These are phyloP conservation scores for Volucella inanis DNA, from an alignment of 2,888 invertebrate genomes.

Conservation along the genomic window DNA sequence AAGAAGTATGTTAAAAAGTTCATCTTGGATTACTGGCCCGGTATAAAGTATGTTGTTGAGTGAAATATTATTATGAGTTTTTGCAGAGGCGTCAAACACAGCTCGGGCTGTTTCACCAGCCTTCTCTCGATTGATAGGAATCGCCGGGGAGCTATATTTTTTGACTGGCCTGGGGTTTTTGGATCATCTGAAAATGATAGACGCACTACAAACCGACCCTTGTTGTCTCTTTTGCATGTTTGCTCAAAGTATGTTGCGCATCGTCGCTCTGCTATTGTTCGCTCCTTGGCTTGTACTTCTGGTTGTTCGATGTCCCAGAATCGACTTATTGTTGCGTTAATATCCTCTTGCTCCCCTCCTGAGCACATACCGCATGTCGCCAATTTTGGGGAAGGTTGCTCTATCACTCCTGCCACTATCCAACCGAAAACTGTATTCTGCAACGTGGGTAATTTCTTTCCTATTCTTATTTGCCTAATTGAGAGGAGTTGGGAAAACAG, in stretches of 20 bases:
- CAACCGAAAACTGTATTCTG: background rate
- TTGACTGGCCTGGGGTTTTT: constrained; percentile 19
- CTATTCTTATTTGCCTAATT: no score
- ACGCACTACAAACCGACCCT: background rate
- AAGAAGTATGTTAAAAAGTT: constrained; percentile 1
- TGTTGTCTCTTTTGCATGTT: background rate
- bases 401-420: background rate
- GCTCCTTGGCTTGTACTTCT: background rate
- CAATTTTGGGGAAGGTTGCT: constrained; percentile 1
- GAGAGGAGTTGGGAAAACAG: no score
- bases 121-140: background rate
- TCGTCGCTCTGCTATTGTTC: no score
- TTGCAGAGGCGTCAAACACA: background rate
- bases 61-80: background rate
- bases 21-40: no score
- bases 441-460: no score
- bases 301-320: background rate
- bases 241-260: background rate
- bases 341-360: background rate
- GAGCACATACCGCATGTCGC: background rate
- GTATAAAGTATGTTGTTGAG: background rate
- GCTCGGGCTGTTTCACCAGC: background rate
- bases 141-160: constrained; percentile 2
- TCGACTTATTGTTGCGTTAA: background rate
- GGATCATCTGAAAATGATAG: constrained; percentile 5